These are phyloP conservation scores for Watsonalla cultraria DNA, from an alignment of 2,888 invertebrate species.

Conservation along the genomic window DNA sequence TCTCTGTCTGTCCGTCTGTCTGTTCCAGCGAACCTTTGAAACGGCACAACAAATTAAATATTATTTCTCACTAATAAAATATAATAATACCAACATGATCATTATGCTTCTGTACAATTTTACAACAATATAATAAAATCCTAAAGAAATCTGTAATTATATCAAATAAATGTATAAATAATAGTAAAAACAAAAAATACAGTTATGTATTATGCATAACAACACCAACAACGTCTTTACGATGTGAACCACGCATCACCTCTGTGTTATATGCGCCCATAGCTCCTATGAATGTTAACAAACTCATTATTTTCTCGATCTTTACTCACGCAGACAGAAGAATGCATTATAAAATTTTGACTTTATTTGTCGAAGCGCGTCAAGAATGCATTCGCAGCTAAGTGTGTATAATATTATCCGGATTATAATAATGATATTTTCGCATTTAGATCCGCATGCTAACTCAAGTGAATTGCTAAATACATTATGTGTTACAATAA, in stretches of 20 bases:
- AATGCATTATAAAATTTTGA: background rate
- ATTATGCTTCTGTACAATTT: background rate
- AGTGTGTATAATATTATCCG: too few relatives aligned
- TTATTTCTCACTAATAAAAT: background rate
- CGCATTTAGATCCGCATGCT: too few relatives aligned
- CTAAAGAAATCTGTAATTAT: background rate
- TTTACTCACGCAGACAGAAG: background rate
- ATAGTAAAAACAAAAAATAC: background rate
- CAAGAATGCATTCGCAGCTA: too few relatives aligned
- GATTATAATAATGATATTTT: too few relatives aligned
- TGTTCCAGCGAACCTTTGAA: too few relatives aligned
- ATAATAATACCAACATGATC: background rate
- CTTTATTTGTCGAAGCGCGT: too few relatives aligned
- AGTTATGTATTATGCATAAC: conserved; percentile 3
- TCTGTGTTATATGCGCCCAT: background rate
- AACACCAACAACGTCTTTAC: conserved; percentile 1
- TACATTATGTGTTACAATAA: too few relatives aligned
- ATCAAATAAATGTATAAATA: background rate
- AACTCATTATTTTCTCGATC: background rate
- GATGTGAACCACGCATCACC: conserved; percentile 3
- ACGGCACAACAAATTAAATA: too few relatives aligned
- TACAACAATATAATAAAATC: background rate
- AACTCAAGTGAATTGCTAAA: too few relatives aligned
- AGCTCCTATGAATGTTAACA: background rate
- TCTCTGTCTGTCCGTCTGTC: too few relatives aligned